A percentile compares a stretch with the other conserved stretches of the same genome.
These are phyloP conservation scores for Drosophila fulvimacula DNA, from an alignment of 2,888 invertebrate genomes.

Conservation along the genomic window DNA sequence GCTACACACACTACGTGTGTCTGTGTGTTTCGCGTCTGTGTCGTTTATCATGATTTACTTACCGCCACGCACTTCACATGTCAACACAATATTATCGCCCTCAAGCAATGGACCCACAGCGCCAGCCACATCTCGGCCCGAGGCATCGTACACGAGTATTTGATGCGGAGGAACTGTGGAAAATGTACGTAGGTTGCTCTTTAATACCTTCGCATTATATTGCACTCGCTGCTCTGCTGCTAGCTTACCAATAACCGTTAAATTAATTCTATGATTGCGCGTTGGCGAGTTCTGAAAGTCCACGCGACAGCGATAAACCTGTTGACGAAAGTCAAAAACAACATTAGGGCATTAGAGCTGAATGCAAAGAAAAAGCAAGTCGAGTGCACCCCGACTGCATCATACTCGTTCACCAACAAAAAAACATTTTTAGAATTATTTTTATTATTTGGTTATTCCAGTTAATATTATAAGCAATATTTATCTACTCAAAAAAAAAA, in stretches of 20 bases:
- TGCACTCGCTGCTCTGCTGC: constrained; percentile 40
- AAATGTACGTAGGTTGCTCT: neutral
- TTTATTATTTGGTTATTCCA: too few relatives aligned
- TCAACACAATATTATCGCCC: constrained; percentile 91
- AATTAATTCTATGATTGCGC: constrained; percentile 93
- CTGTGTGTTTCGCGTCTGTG: constrained; percentile 53
- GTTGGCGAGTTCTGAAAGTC: constrained; percentile 96
- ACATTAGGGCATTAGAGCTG: constrained; percentile 34
- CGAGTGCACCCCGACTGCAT: neutral
- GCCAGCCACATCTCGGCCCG: constrained; percentile 92
- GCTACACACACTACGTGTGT: constrained; percentile 11
- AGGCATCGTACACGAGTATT: constrained; percentile 92
- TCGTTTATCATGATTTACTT: constrained; percentile 85
- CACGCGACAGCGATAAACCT: constrained; percentile 93
- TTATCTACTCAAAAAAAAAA: too few relatives aligned
- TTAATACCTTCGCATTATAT: constrained; percentile 27
- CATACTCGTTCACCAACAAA: constrained; percentile 3
- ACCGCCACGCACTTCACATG: constrained; percentile 96
- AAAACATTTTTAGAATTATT: too few relatives aligned
- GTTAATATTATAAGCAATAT: too few relatives aligned
- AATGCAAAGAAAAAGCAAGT: neutral
- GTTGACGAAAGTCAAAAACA: constrained; percentile 43
- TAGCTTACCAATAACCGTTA: constrained; percentile 94
- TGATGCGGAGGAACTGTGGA: constrained; percentile 93
- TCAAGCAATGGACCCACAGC: constrained; percentile 93